Evolutionary conservation across 2,888 invertebrate species (phyloP).

Genomic region (Rotaria macrura): DNA sequence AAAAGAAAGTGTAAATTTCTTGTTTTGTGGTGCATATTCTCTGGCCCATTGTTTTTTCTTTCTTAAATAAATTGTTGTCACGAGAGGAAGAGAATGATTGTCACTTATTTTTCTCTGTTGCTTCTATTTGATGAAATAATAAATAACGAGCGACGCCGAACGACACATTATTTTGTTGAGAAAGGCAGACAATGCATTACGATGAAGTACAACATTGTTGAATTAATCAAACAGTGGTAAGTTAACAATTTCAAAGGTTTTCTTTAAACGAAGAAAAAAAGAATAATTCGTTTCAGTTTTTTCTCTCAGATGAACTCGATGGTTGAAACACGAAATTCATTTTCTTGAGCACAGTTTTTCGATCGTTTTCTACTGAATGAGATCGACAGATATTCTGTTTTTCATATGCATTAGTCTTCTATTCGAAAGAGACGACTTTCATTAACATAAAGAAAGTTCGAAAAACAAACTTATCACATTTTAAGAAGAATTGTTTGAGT

Average conservation of each 20-base stretch:
- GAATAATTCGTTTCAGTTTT: no score
- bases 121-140: background rate
- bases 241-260: background rate
- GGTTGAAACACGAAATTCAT: no score
- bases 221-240: background rate
- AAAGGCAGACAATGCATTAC: background rate
- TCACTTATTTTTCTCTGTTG: background rate
- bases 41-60: background rate
- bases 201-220: background rate
- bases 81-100: background rate
- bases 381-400: no score
- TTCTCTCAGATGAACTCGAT: constrained; percentile 42
- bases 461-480: no score
- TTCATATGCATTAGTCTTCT: no score
- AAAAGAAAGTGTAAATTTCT: background rate
- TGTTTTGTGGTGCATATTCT: background rate
- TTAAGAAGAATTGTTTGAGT: no score
- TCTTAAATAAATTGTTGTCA: background rate
- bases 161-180: background rate
- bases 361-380: no score
- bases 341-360: no score
- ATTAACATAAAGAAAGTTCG: no score
- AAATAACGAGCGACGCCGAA: background rate
- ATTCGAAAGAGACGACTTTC: no score
- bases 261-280: background rate